Evolutionary conservation across 2,888 invertebrate genomes (phyloP).

Genomic region (Polydrusus pterygomalis): DNA sequence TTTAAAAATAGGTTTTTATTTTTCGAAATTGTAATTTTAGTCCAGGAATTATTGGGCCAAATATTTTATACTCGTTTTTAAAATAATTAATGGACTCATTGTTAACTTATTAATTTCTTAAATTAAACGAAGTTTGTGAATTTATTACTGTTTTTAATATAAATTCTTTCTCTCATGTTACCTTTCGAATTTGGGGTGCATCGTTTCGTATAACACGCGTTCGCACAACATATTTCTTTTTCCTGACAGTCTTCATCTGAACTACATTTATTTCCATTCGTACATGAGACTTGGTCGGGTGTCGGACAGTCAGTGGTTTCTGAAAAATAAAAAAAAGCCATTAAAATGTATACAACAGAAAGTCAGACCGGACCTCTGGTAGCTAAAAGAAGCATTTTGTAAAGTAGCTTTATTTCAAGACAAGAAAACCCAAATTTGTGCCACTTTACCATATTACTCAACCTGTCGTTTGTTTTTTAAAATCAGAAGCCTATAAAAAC

Average conservation of each 20-base stretch:
- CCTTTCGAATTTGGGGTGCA: constrained; percentile 54
- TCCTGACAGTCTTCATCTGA: constrained; percentile 53
- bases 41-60: neutral
- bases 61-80: constrained; percentile 9
- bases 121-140: no score
- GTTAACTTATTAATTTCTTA: no score
- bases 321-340: constrained; percentile 22
- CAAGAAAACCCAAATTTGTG: no score
- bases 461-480: no score
- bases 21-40: constrained; percentile 14
- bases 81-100: neutral
- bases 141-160: no score
- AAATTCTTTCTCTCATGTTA: constrained; percentile 7
- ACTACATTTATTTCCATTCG: constrained; percentile 54
- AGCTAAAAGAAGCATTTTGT: no score
- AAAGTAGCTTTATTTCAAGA: no score
- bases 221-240: constrained; percentile 54
- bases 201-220: constrained; percentile 57
- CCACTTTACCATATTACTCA: no score
- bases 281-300: constrained; percentile 56
- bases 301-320: constrained; percentile 55
- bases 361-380: no score
- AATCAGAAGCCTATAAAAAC: no score
- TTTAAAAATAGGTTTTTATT: constrained; percentile 27
- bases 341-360: no score